Evolutionary conservation across 2,888 invertebrate genomes (phyloP).

Genomic region (Smittia sp.): DNA sequence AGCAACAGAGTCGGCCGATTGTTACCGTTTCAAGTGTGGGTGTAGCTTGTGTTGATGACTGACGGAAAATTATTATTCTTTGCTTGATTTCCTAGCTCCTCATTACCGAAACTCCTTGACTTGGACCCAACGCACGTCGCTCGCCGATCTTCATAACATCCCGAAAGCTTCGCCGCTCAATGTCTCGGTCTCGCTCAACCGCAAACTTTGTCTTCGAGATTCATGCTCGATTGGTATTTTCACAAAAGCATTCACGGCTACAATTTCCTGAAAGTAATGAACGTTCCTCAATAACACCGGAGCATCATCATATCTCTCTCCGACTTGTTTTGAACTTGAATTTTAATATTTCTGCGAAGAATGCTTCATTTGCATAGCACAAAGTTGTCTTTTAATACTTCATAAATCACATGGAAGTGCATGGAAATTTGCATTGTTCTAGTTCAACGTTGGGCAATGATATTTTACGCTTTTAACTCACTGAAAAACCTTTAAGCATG

Average conservation of each 20-base stretch:
- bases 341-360: background rate
- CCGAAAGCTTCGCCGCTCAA: no score
- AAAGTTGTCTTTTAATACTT: constrained; percentile 35
- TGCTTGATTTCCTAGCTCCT: background rate
- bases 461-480: no score
- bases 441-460: no score
- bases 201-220: no score
- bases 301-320: background rate
- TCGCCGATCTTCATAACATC: background rate
- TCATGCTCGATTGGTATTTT: no score
- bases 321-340: constrained; percentile 20
- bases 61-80: background rate
- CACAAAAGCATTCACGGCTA: background rate
- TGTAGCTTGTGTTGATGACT: background rate
- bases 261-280: constrained; percentile 9
- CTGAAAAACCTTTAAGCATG: no score
- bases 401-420: constrained; percentile 24
- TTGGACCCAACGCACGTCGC: background rate
- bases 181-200: no score
- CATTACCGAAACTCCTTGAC: background rate
- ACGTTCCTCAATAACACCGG: constrained; percentile 23
- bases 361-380: constrained; percentile 31
- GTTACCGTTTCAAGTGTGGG: background rate
- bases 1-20: background rate
- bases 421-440: background rate